Conservation (phyloP, 37 sponge, comb jelly and placozoan species). For the Spongilla lacustris region DNA sequence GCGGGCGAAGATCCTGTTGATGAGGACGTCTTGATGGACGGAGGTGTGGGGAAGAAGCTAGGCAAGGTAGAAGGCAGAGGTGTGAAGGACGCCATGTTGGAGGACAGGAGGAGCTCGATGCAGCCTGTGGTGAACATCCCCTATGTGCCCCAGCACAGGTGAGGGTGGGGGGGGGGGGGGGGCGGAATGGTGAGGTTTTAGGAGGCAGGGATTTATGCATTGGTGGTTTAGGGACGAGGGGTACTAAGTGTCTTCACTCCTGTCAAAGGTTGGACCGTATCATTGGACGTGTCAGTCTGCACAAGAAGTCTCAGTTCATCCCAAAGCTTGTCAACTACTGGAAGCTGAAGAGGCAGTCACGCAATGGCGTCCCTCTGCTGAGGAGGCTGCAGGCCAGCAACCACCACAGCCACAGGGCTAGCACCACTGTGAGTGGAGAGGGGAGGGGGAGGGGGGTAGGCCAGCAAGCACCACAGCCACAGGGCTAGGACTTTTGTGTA, state of each 20-base stretch:
- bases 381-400: slow-evolving; percentile 85
- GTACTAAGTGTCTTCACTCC: background rate
- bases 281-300: slow-evolving; percentile 66
- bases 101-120: slow-evolving; percentile 33
- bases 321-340: slow-evolving; percentile 91
- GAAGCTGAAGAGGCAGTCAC: slow-evolving; percentile 97
- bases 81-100: slow-evolving; percentile 17
- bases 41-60: slow-evolving; percentile 6
- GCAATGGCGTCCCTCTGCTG: slow-evolving; percentile 97
- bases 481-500: slow-evolving; percentile 25
- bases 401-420: slow-evolving; percentile 60
- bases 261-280: slow-evolving; percentile 74
- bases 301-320: slow-evolving; percentile 89
- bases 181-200: background rate
- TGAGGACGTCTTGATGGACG: background rate
- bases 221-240: background rate
- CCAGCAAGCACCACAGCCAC: slow-evolving; percentile 57
- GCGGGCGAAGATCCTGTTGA: background rate
- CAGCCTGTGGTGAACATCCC: slow-evolving; percentile 83
- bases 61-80: background rate
- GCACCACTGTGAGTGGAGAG: slow-evolving; percentile 34
- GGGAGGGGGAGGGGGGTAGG: background rate
- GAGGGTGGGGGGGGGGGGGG: slow-evolving; percentile 10
- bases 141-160: slow-evolving; percentile 84
- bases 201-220: background rate